These are phyloP conservation scores for silkworm (Bombyx mori) DNA, from an alignment of 1,140 invertebrate genomes.

Conservation along the genomic window ASM3026992v2 NC_085114.1:5979501-5980000, in stretches of 20 bases:
- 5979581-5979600: slow-evolving; percentile 49
- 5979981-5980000: too few relatives aligned
- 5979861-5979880: too few relatives aligned
- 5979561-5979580: slow-evolving; percentile 55
- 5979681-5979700: not conserved
- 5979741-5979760: not conserved
- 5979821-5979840: too few relatives aligned
- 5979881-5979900: too few relatives aligned
- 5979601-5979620: slow-evolving; percentile 35
- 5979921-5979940: too few relatives aligned
- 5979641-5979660: too few relatives aligned
- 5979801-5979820: too few relatives aligned
- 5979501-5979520: slow-evolving; percentile 4
- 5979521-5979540: slow-evolving; percentile 15
- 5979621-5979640: slow-evolving; percentile 15
- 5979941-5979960: too few relatives aligned
- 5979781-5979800: not conserved
- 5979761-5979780: too few relatives aligned
- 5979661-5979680: not conserved
- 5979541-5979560: slow-evolving; percentile 28
- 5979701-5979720: not conserved
- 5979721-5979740: not conserved
- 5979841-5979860: too few relatives aligned
- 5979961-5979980: too few relatives aligned
- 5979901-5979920: too few relatives aligned